These are phyloP conservation scores for Tenualosa thibaudeaui DNA, from an alignment of 2,797 vertebrate species.

Conservation along the genomic window DNA sequence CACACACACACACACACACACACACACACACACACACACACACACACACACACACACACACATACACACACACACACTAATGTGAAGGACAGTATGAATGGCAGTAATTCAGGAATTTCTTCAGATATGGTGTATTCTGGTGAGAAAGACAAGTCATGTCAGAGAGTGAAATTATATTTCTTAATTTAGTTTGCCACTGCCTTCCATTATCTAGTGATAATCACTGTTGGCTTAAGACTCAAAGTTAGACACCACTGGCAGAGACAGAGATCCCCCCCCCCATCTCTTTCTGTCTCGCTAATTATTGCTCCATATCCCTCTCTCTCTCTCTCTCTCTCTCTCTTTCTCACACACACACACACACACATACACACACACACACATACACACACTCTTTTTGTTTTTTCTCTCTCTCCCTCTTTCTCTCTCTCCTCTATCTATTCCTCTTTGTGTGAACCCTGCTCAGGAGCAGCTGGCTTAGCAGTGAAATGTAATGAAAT, in stretches of 20 bases:
- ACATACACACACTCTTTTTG: neutral
- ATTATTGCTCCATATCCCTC: neutral
- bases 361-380: neutral
- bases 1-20: neutral
- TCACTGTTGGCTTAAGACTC: neutral
- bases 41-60: neutral
- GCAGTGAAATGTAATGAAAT: slow-evolving; percentile 82
- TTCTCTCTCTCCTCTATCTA: neutral
- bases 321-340: neutral
- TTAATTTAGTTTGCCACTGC: neutral
- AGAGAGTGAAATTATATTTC: neutral
- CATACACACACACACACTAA: neutral
- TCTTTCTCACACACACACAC: neutral
- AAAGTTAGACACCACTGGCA: neutral
- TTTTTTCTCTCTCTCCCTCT: neutral
- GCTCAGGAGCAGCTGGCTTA: slow-evolving; percentile 68
- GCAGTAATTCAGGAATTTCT: neutral
- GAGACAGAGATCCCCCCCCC: neutral
- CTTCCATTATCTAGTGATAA: neutral
- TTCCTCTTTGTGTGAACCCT: neutral
- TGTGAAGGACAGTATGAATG: too few relatives aligned
- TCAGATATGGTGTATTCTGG: neutral
- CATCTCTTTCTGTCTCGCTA: neutral
- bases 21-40: neutral
- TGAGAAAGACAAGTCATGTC: neutral